Percentiles rank a stretch among this genome's conserved stretches.
These are phyloP conservation scores for Coryphaenoides rupestris DNA, from an alignment of 2,113 vertebrate species.

Conservation along the genomic window DNA sequence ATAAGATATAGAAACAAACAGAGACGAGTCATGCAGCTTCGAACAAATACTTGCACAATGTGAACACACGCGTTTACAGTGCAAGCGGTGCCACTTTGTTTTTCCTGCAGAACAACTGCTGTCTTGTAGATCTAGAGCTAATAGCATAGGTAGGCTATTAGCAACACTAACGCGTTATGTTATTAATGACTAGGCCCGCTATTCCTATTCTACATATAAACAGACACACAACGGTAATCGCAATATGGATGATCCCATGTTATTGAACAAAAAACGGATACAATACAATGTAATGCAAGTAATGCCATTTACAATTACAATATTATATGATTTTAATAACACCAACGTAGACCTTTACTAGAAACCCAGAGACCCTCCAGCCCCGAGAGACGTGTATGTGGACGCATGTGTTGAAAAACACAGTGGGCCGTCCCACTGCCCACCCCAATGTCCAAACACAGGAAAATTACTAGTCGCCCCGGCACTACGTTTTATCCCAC, in stretches of 20 bases:
- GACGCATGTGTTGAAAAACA: conserved; percentile 42
- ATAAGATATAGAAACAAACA: conserved; percentile 64
- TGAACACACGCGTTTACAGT: conserved; percentile 45
- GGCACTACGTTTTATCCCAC: conserved; percentile 39
- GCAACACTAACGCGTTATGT: no score
- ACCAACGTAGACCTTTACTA: conserved; percentile 14
- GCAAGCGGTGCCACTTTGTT: conserved; percentile 32
- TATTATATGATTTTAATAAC: no score
- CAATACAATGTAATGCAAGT: no score
- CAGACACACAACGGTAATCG: no score
- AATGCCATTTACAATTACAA: no score
- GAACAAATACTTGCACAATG: conserved; percentile 62
- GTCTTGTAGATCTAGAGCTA: not conserved
- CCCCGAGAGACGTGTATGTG: conserved; percentile 33
- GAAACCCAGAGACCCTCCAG: conserved; percentile 16
- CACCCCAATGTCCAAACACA: conserved; percentile 26
- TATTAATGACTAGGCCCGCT: not conserved
- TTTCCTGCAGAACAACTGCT: conserved; percentile 32
- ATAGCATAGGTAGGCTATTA: no score
- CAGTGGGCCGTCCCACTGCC: conserved; percentile 28
- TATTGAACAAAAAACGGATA: no score
- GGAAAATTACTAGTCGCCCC: conserved; percentile 29
- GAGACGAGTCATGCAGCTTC: conserved; percentile 45
- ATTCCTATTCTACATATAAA: no score
- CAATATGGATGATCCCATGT: no score